Evolutionary conservation across 2,113 vertebrate genomes (phyloP).

Genomic region (Rhipidura dahli): DNA sequence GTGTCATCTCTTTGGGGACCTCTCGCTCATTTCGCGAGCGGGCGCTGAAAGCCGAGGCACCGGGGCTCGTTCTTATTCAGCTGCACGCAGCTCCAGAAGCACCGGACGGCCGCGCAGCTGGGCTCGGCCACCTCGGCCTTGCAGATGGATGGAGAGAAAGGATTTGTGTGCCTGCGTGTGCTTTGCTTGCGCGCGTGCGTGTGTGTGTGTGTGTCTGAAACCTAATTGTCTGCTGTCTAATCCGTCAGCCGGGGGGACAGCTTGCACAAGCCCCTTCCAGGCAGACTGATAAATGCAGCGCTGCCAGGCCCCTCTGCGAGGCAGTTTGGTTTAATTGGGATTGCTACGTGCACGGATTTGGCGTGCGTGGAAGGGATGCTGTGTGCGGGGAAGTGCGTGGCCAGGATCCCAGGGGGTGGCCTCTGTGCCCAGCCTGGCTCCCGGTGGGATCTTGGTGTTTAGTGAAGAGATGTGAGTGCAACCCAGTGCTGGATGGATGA

Average conservation of each 20-base stretch:
- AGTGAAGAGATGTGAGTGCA: neutral
- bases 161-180: constrained; percentile 56
- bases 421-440: neutral
- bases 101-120: constrained; percentile 69
- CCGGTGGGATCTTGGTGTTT: fast-evolving
- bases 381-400: neutral
- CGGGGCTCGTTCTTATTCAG: constrained; percentile 60
- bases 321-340: constrained; percentile 41
- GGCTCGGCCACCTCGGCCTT: constrained; percentile 53
- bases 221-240: constrained; percentile 74
- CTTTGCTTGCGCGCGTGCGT: neutral
- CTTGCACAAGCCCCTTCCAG: constrained; percentile 63
- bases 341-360: neutral
- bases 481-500: neutral
- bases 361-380: neutral
- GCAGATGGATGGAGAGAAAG: constrained; percentile 73
- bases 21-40: constrained; percentile 64
- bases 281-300: constrained; percentile 57
- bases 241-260: constrained; percentile 70
- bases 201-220: constrained; percentile 39
- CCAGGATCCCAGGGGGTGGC: fast-evolving
- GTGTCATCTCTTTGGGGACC: constrained; percentile 78
- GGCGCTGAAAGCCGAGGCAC: constrained; percentile 60
- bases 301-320: constrained; percentile 22
- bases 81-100: constrained; percentile 36